Evolutionary conservation across 2,113 vertebrate species (phyloP).

Genomic region (Podarcis muralis): DNA sequence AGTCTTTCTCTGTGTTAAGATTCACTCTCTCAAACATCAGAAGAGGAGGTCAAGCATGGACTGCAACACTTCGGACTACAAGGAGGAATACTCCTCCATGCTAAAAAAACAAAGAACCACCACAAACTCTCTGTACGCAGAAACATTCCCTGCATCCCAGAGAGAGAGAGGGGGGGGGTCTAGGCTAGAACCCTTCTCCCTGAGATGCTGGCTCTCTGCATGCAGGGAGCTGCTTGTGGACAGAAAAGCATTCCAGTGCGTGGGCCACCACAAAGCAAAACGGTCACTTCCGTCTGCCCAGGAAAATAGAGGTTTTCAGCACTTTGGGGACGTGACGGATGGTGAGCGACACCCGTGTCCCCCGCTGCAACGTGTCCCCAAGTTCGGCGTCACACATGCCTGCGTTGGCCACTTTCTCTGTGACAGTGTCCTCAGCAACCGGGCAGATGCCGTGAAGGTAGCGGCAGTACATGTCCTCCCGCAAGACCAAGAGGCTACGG

Average conservation of each 20-base stretch:
- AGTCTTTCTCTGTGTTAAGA: not conserved
- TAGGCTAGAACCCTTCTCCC: too few species aligned
- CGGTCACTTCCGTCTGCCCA: slow-evolving; percentile 70
- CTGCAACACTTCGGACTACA: not conserved
- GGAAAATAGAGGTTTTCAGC: slow-evolving; percentile 76
- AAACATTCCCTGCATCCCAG: not conserved
- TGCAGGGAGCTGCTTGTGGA: not conserved
- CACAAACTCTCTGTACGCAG: not conserved
- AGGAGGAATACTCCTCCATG: not conserved
- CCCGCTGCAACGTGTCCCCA: slow-evolving; percentile 75
- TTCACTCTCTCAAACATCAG: not conserved
- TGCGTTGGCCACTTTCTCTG: slow-evolving; percentile 77
- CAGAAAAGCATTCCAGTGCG: not conserved
- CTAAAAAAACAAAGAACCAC: too few species aligned
- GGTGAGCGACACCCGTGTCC: slow-evolving; percentile 86
- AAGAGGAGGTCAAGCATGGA: not conserved
- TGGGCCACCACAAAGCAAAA: too few species aligned
- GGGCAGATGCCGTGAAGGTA: slow-evolving; percentile 85
- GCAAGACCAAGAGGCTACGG: slow-evolving; percentile 85
- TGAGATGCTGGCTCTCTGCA: not conserved
- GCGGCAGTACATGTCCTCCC: slow-evolving; percentile 79
- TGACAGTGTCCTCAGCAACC: slow-evolving; percentile 67
- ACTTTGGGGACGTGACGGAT: slow-evolving; percentile 89
- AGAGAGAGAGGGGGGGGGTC: accelerated
- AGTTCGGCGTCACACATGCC: slow-evolving; percentile 35